Evolutionary conservation across 2,113 vertebrate species (phyloP), one percentile per base, ranked within the genome.

Genomic region (Pelobates fuscus): DNA sequence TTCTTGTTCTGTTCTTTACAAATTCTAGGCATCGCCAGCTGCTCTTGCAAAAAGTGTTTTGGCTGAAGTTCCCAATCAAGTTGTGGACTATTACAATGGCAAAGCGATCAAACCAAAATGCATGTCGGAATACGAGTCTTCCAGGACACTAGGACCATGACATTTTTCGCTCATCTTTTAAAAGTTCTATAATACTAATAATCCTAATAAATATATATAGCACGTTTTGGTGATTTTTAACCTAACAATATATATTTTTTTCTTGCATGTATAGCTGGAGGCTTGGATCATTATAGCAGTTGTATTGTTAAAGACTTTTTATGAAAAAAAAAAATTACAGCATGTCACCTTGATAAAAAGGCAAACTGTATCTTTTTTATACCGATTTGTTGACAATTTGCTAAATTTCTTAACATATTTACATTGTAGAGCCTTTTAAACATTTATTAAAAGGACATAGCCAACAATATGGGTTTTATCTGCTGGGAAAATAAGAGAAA

Each of bases 81-180:
- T 99, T 74, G 97, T 99, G 80, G 97, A 99, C 88, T 98, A 98
- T 92, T 99, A 98, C 91, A 99, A 97, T 81, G 94, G 95, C 78
- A 97, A 93, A 89, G 95, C 93, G 79, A 98, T 99, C 84, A 96
- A 96, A 84, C 97, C 97, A 84, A 97, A 98, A 89, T 95, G 94
- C 84, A 84, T 92, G 43, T 93, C 92, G 70, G 90, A 96, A 80
- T 98, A 90, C 1, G 95, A 95, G 87, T 94, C 95, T 91, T 96
- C 96, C 92, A 92, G 94, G 89, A 92, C 93, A 71, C 93, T 97
- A 58, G 94, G 92, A 78, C 95, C 93, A 32, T 98, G 87, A 92
- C 92, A 77, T 80, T 32, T 66, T 83, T 78, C 74, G 61, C 70
- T 6, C 32, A 37, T 10, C 32, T 85, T 89, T 87, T 84, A 84